Conservation (phyloP, 2,797 vertebrate genomes). For the Leucoraja ocellata region DNA sequence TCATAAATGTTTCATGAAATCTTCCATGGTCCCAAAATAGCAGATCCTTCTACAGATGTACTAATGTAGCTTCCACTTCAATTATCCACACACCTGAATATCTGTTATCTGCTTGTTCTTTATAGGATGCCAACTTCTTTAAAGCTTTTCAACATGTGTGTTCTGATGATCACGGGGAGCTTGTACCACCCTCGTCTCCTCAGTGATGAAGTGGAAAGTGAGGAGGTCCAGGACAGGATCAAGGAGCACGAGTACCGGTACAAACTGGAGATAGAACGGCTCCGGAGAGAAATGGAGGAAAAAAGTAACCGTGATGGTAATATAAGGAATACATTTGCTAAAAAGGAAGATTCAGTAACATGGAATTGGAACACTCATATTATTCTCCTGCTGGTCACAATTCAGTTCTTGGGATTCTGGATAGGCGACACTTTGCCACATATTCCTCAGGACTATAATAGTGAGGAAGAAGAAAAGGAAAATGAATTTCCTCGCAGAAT, state of each 20-base stretch:
- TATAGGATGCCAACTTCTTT: constrained; percentile 7
- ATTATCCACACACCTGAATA: not conserved
- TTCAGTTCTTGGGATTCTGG: constrained; percentile 33
- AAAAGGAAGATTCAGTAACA: not conserved
- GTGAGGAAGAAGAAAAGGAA: constrained; percentile 36
- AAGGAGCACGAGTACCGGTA: constrained; percentile 13
- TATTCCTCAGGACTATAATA: not conserved
- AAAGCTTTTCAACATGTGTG: not conserved
- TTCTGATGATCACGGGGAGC: constrained; percentile 5
- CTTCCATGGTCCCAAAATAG: no score
- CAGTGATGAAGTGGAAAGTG: constrained; percentile 30
- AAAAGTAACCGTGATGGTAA: not conserved
- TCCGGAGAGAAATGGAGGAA: constrained; percentile 21
- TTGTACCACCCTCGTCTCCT: constrained; percentile 30
- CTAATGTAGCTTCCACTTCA: no score
- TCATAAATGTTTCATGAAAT: no score
- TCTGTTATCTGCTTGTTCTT: constrained; percentile 1
- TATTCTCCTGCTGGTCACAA: not conserved
- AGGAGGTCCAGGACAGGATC: not conserved
- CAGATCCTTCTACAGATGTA: no score
- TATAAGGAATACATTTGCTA: not conserved
- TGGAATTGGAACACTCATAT: not conserved
- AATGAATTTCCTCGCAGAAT: constrained; percentile 17
- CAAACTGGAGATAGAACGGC: constrained; percentile 1
- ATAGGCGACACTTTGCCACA: not conserved